phyloP scores from a whole-genome alignment of 2,888 invertebrate genomes.

The Azorinus chamasolen region DNA sequence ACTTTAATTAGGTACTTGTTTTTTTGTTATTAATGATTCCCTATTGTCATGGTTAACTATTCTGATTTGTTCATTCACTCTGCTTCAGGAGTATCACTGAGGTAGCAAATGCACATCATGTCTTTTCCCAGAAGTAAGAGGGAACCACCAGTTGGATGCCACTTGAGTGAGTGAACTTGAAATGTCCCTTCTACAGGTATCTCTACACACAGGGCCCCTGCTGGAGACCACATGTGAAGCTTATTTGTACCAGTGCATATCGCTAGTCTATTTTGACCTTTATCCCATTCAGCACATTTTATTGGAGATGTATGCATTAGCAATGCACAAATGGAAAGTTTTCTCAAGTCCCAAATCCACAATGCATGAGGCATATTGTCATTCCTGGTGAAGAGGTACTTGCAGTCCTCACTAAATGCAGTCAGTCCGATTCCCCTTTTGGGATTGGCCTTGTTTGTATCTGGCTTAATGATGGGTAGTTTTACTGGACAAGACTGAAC shows the following conservation, averaged over 20 bases:
- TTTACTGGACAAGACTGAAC: conserved; percentile 72
- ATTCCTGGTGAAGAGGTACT: conserved; percentile 85
- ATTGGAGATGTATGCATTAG: conserved; percentile 85
- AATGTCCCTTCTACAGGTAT: conserved; percentile 85
- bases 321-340: conserved; percentile 81
- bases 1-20: too few relatives aligned
- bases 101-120: conserved; percentile 85
- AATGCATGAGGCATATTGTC: conserved; percentile 86
- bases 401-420: conserved; percentile 84
- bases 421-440: conserved; percentile 84
- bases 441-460: conserved; percentile 84
- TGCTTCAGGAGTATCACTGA: conserved; percentile 59
- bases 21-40: too few relatives aligned
- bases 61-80: too few relatives aligned
- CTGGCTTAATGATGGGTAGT: conserved; percentile 83
- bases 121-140: conserved; percentile 84
- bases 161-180: conserved; percentile 81
- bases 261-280: conserved; percentile 83
- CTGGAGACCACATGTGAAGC: conserved; percentile 87
- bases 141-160: conserved; percentile 84
- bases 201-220: conserved; percentile 85
- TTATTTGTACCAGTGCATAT: conserved; percentile 86
- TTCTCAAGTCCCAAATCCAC: conserved; percentile 86
- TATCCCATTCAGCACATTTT: conserved; percentile 86
- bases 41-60: too few relatives aligned